phyloP scores from a whole-genome alignment of 2,797 vertebrate genomes.

The Urocyon cinereoargenteus region DNA sequence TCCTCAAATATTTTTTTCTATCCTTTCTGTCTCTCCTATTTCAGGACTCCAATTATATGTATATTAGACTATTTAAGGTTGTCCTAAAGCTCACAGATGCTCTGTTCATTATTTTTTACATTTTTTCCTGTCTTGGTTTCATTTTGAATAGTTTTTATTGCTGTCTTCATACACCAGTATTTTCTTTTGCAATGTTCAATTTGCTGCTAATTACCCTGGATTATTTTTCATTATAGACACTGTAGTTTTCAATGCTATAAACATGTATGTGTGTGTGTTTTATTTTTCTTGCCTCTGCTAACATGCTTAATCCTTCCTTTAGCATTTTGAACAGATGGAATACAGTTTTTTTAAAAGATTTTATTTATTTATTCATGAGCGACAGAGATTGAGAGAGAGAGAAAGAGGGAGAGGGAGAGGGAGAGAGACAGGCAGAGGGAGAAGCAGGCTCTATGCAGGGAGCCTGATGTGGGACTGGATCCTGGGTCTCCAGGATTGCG shows the following conservation, averaged over 20 bases:
- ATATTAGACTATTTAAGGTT: background rate
- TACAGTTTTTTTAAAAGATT: background rate
- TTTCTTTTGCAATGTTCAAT: background rate
- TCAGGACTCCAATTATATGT: background rate
- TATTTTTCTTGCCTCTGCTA: background rate
- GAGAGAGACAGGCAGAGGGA: too few species aligned
- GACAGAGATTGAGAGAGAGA: too few species aligned
- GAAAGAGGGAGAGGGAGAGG: too few species aligned
- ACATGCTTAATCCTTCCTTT: background rate
- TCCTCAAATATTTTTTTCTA: background rate
- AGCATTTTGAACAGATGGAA: background rate
- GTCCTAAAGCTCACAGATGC: background rate
- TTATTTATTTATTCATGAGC: too few species aligned
- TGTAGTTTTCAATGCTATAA: background rate
- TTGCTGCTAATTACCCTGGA: background rate
- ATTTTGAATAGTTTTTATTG: background rate
- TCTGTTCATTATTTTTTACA: background rate
- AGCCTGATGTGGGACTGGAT: too few species aligned
- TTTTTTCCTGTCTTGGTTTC: background rate
- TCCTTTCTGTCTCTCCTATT: background rate
- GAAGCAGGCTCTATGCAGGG: too few species aligned
- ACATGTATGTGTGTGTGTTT: accelerated
- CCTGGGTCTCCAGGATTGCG: too few species aligned
- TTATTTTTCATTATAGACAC: background rate
- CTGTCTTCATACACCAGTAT: background rate